Conservation (phyloP, 2,797 vertebrate species). For the Euthynnus affinis region DNA sequence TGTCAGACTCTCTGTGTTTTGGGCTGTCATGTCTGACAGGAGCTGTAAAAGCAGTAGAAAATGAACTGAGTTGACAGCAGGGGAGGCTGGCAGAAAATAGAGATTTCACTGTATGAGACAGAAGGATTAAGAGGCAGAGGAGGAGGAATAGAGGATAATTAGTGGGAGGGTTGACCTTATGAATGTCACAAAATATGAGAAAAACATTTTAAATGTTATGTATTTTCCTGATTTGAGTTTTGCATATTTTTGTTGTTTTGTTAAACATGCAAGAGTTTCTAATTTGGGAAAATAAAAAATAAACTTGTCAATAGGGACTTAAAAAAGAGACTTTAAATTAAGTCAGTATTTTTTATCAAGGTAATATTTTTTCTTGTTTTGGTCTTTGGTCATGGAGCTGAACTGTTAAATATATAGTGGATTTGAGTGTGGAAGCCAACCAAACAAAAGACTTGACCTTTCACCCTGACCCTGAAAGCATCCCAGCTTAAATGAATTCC, state of each 20-base stretch:
- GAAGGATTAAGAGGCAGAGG: neutral
- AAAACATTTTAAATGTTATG: neutral
- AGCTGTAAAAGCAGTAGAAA: slow-evolving; percentile 37
- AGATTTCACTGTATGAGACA: slow-evolving; percentile 40
- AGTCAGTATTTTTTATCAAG: too few species aligned
- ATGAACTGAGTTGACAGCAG: slow-evolving; percentile 46
- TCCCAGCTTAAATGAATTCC: slow-evolving; percentile 76
- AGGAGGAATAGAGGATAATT: slow-evolving; percentile 7
- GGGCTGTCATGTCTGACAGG: slow-evolving; percentile 35
- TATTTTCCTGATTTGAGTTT: neutral
- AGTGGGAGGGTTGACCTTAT: slow-evolving; percentile 31
- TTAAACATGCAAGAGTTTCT: neutral
- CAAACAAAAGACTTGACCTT: slow-evolving; percentile 78
- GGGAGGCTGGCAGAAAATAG: slow-evolving; percentile 35
- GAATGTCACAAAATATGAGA: slow-evolving; percentile 27
- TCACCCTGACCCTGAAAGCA: slow-evolving; percentile 63
- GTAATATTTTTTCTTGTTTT: too few species aligned
- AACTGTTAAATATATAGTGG: slow-evolving; percentile 1
- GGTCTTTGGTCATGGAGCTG: neutral
- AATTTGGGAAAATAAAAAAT: too few species aligned
- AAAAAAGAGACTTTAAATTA: too few species aligned
- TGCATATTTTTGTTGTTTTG: neutral
- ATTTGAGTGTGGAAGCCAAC: slow-evolving; percentile 13
- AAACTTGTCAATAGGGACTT: too few species aligned
- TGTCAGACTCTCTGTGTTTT: slow-evolving; percentile 21